These are phyloP conservation scores for Hesperophylax magnus DNA, from an alignment of 1,140 invertebrate genomes.

Conservation along the genomic window DNA sequence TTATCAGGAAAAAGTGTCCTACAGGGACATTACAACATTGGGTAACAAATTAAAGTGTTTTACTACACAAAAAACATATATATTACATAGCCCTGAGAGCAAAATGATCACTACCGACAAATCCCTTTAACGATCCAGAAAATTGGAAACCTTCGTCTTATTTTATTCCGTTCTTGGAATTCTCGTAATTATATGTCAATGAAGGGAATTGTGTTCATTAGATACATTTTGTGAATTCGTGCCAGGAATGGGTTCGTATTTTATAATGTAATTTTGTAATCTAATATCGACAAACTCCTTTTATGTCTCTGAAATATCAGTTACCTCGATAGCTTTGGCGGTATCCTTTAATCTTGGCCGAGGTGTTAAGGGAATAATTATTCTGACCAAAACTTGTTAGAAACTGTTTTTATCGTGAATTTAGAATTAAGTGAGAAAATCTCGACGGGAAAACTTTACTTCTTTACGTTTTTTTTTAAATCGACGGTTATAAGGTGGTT, in stretches of 20 bases:
- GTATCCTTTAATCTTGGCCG: no score
- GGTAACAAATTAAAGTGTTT: no score
- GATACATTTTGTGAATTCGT: constrained; percentile 27
- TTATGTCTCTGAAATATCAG: neutral
- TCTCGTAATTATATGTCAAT: constrained; percentile 24
- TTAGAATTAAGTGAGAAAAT: no score
- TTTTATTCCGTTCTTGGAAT: neutral
- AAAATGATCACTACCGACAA: constrained; percentile 6
- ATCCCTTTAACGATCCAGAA: neutral
- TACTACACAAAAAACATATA: neutral
- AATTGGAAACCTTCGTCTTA: constrained; percentile 1
- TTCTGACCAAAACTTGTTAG: no score
- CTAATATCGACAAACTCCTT: neutral
- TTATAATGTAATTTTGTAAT: constrained; percentile 29
- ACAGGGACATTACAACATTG: no score
- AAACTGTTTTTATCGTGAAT: no score
- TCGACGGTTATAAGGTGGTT: no score
- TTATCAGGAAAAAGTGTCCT: no score
- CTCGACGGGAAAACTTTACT: no score
- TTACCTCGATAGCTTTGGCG: no score
- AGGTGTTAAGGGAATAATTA: no score
- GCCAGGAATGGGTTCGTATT: constrained; percentile 6
- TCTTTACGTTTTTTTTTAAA: no score
- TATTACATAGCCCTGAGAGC: neutral
- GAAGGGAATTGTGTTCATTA: constrained; percentile 21